Base-by-base conservation (phyloP, 2,888 invertebrate genomes). In the Drosophila mimica region DNA sequence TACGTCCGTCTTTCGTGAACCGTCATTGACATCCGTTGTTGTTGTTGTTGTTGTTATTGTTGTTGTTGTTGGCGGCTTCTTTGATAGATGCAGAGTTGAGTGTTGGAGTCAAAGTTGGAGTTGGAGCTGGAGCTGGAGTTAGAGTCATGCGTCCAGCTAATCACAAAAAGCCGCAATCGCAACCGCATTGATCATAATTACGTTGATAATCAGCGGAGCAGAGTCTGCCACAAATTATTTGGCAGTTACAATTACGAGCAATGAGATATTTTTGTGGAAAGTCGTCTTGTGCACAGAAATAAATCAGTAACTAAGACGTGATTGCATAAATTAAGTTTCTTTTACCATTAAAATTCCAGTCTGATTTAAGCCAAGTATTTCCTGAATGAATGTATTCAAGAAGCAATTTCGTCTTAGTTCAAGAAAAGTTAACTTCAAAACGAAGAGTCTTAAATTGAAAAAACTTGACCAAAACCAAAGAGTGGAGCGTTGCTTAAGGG, bases 161-260 rank as follows among this genome's bases (percentile, higher is more conserved):
- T 77, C 80, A 80, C 59, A 43, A 51, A 49, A 53, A 38, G 67
- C 49, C 49, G 51, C 75, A 75, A 68, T 62, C 25, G 15, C 70
- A 34, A 34, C 36, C 59, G 33, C 61, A 56, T 51, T 71, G 63
- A 57, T 34, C 63, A 53, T 73, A 64, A 76, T 60, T 43, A 54
- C 38, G 54, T 49, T 62, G 52, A 64, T 75, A 76, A 76, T 76
- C 70, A 76, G 58, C 57, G 46, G 60, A 67, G 74, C 79, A 38
- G 57, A 68, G 59, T 33, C n/a, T 13, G 40, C 46, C 33, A 58
- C 64, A 71, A 71, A 64, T 76, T 75, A 74, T 85, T 81, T 76
- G 86, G 81, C 83, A 79, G 70, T 74, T 79, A 69, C 74, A 86
- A 83, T 86, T 80, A 72, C 69, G 5, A 34, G 25, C 17, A 62